Evolutionary conservation across 2,797 vertebrate genomes (phyloP), one percentile per base, ranked within the genome.

Genomic region (Pelodytes ibericus): DNA sequence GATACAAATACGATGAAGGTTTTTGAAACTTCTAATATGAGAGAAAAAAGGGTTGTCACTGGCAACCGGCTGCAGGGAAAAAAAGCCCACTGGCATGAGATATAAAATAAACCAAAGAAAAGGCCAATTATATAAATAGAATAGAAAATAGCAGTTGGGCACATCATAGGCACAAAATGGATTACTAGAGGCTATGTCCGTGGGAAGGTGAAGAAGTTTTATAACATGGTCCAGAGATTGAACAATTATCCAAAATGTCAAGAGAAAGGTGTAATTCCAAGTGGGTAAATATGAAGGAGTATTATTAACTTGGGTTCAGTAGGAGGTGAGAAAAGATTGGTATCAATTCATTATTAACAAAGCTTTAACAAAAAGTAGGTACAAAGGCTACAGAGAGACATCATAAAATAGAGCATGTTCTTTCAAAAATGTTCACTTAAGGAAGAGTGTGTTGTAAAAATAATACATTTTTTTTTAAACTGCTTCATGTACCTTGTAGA

Each of bases 121-220:
- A 53, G 20, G n/a, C 20, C 49, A 53, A 53, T 53, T 53, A 53
- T 53, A 53, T 53, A 53, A 53, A 53, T 53, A 53, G 49, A 53
- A 22, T 22, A 53, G 20, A 20, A 24, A 53, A 53, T 11, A 24
- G 49, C n/a, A 53, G 3, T 11, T 11, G 7, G 49, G 20, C 49
- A 53, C n/a, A 24, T 53, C 8, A 53, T 53, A 24, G 11, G 11
- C 44, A 47, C 44, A 47, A 16, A n/a, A 47, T 18, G 18, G 13
- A 47, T 4, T 15, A 18, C 4, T 47, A n/a, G 44, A 47, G 44
- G 7, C 36, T 39, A 13, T 7, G 15, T 7, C 36, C 33, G 7
- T 1, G 36, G 36, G 44, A 47, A 47, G 44, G 44, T 47, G 5
- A 4, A 5, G 33, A 18, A 1, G 44, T 49, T n/a, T n/a, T 49